Conservation (phyloP, 2,113 vertebrate species). For the Gulo gulo region DNA sequence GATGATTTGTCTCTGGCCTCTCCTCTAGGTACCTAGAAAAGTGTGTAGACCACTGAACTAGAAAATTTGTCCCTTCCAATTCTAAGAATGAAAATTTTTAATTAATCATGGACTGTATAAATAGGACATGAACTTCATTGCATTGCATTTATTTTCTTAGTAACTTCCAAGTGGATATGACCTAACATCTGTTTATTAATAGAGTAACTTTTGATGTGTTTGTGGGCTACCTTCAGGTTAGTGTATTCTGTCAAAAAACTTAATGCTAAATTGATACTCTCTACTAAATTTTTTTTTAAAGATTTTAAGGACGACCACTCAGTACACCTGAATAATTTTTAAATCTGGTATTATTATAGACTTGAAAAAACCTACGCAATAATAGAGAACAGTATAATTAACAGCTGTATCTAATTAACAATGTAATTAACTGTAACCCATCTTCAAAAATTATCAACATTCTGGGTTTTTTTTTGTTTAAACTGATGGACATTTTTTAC, state of each 20-base stretch:
- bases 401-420: not conserved
- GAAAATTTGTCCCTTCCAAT: not conserved
- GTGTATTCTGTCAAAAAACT: not conserved
- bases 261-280: constrained; percentile 10
- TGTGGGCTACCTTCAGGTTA: not conserved
- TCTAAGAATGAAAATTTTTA: constrained; percentile 6
- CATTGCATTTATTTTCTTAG: constrained; percentile 1
- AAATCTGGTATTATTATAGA: not conserved
- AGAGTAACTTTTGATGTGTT: constrained; percentile 28
- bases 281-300: constrained; percentile 17
- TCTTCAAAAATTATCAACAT: not conserved
- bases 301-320: not conserved
- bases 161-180: constrained; percentile 7
- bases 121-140: not conserved
- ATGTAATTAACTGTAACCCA: not conserved
- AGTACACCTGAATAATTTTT: not conserved
- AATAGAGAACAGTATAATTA: not conserved
- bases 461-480: constrained; percentile 25
- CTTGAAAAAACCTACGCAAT: not conserved
- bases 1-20: not conserved
- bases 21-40: not conserved
- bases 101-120: not conserved
- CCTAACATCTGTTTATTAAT: not conserved
- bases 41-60: not conserved
- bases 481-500: not conserved